Percentiles rank a stretch among this genome's conserved stretches.
These are phyloP conservation scores for Fringilla coelebs DNA, from an alignment of 2,797 vertebrate species.

Conservation along the genomic window DNA sequence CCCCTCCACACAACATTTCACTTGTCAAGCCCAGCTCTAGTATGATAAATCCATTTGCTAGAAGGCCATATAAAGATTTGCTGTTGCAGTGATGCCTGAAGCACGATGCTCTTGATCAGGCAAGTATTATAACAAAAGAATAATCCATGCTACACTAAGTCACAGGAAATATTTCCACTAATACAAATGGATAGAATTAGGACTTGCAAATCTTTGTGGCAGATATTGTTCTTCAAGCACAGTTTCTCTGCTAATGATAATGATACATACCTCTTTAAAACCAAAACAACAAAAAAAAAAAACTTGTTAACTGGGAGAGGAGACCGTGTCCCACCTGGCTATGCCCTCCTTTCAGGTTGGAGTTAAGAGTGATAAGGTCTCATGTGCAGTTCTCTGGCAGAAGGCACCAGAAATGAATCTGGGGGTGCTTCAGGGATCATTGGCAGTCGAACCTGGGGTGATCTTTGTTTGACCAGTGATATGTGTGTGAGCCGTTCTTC, in stretches of 20 bases:
- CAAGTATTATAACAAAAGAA: background rate
- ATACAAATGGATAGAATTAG: background rate
- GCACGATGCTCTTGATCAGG: background rate
- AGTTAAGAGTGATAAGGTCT: background rate
- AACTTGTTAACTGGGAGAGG: background rate
- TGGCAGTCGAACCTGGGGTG: background rate
- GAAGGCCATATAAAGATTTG: background rate
- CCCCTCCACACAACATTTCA: background rate
- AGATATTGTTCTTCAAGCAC: background rate
- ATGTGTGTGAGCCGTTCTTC: background rate
- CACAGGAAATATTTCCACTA: background rate
- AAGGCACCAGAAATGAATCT: background rate
- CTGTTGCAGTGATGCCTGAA: background rate
- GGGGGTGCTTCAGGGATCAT: rapidly evolving
- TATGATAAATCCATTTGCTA: background rate
- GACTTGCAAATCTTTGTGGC: background rate
- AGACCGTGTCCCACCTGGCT: background rate
- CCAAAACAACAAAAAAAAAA: background rate
- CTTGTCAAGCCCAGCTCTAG: background rate
- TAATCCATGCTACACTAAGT: background rate
- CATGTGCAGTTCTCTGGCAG: background rate
- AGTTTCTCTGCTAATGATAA: background rate
- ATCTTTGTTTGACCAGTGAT: background rate
- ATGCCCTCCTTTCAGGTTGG: background rate
- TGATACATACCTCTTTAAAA: background rate